Evolutionary conservation across 2,797 vertebrate genomes (phyloP).

Genomic region (Falco berigora): DNA sequence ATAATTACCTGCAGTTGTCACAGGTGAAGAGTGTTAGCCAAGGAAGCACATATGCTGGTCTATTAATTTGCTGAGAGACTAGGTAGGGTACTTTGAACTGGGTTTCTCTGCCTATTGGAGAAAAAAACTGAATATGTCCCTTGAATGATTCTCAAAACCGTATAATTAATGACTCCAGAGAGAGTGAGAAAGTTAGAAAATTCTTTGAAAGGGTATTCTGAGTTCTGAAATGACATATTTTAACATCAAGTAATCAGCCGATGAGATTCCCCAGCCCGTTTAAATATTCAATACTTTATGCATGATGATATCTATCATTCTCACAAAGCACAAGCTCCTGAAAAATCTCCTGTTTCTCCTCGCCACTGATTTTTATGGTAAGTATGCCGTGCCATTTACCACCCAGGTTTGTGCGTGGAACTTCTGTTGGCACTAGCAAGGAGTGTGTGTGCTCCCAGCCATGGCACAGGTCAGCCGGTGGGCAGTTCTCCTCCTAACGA

Average conservation of each 20-base stretch:
- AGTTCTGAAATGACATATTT: slow-evolving; percentile 55
- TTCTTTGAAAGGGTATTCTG: slow-evolving; percentile 58
- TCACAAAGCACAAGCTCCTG: background rate
- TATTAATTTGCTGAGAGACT: slow-evolving; percentile 49
- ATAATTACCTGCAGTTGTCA: slow-evolving; percentile 58
- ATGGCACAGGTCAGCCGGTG: background rate
- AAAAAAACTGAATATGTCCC: background rate
- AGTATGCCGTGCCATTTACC: background rate
- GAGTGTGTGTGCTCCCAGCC: background rate
- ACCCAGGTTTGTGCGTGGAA: background rate
- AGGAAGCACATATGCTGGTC: slow-evolving; percentile 21
- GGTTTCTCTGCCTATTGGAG: slow-evolving; percentile 27
- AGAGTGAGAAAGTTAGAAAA: slow-evolving; percentile 44
- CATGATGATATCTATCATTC: background rate
- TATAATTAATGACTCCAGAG: slow-evolving; percentile 70
- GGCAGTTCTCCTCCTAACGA: background rate
- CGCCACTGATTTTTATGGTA: background rate
- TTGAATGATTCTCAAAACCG: slow-evolving; percentile 23
- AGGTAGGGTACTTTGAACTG: slow-evolving; percentile 21
- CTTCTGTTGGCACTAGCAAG: background rate
- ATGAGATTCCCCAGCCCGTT: slow-evolving; percentile 47
- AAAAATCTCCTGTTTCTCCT: background rate
- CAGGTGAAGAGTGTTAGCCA: slow-evolving; percentile 62
- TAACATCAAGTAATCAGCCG: slow-evolving; percentile 46
- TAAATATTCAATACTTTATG: slow-evolving; percentile 48